These are phyloP conservation scores for Colletes gigas DNA, from an alignment of 1,140 invertebrate genomes.

Conservation along the genomic window DNA sequence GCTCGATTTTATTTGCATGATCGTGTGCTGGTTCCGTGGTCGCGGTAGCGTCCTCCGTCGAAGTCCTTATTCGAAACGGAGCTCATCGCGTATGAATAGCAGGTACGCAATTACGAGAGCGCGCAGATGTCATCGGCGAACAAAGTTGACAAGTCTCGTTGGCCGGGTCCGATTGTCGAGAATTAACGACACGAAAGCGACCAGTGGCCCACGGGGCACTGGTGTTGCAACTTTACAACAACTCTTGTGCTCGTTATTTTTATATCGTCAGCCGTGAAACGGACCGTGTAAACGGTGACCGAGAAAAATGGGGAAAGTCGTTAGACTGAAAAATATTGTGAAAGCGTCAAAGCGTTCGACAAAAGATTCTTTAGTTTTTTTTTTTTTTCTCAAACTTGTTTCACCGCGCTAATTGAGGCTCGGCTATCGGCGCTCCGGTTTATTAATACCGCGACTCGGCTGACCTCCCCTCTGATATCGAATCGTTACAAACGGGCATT, in stretches of 20 bases:
- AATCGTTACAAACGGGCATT: not conserved
- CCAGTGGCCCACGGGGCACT: too few species aligned
- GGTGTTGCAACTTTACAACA: not conserved
- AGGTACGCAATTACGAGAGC: constrained; percentile 49
- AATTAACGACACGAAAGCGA: constrained; percentile 2
- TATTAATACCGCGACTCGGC: constrained; percentile 21
- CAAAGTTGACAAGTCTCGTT: constrained; percentile 37
- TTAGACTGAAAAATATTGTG: constrained; percentile 21
- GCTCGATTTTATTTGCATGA: constrained; percentile 34
- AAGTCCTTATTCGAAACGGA: constrained; percentile 44
- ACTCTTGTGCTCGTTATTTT: constrained; percentile 5
- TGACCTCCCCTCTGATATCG: not conserved
- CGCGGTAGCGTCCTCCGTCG: constrained; percentile 31
- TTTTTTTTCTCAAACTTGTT: not conserved
- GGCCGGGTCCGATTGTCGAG: not conserved
- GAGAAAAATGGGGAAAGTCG: constrained; percentile 27
- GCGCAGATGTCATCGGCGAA: constrained; percentile 42
- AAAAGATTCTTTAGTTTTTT: constrained; percentile 6
- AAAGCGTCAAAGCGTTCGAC: constrained; percentile 1
- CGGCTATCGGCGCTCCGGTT: not conserved
- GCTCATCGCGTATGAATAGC: constrained; percentile 47
- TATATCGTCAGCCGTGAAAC: constrained; percentile 22
- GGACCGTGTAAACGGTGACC: constrained; percentile 9
- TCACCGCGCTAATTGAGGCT: constrained; percentile 7
- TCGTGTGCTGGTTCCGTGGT: constrained; percentile 3